phyloP scores from a whole-genome alignment of 2,113 vertebrate species.

The Alosa alosa region DNA sequence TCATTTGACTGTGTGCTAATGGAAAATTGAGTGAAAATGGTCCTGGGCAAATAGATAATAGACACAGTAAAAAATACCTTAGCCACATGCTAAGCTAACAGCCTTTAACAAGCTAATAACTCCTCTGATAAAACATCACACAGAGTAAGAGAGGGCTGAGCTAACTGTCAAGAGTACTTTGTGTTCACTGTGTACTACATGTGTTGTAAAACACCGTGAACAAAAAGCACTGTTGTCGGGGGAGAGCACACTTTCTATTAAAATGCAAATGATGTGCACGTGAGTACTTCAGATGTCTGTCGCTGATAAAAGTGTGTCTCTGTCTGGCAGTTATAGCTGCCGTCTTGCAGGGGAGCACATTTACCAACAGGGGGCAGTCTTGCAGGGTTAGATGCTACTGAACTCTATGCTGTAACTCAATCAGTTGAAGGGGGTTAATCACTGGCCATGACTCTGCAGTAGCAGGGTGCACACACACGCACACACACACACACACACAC shows the following conservation, averaged over 20 bases:
- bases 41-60: background rate
- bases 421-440: slow-evolving; percentile 8
- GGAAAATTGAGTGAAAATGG: background rate
- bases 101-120: background rate
- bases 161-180: background rate
- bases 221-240: slow-evolving; percentile 3
- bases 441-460: background rate
- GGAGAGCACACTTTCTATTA: slow-evolving; percentile 1
- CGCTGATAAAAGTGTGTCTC: background rate
- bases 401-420: background rate
- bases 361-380: slow-evolving; percentile 11
- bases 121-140: background rate
- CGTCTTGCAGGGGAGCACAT: background rate
- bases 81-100: background rate
- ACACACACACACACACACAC: background rate
- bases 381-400: background rate
- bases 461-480: background rate
- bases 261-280: background rate
- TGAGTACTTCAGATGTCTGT: background rate
- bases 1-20: background rate
- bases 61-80: background rate
- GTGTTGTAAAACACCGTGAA: background rate
- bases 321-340: background rate
- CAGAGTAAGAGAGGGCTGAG: background rate
- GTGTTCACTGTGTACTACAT: background rate